These are phyloP conservation scores for Diarsia brunnea DNA, from an alignment of 2,888 invertebrate species.

Conservation along the genomic window DNA sequence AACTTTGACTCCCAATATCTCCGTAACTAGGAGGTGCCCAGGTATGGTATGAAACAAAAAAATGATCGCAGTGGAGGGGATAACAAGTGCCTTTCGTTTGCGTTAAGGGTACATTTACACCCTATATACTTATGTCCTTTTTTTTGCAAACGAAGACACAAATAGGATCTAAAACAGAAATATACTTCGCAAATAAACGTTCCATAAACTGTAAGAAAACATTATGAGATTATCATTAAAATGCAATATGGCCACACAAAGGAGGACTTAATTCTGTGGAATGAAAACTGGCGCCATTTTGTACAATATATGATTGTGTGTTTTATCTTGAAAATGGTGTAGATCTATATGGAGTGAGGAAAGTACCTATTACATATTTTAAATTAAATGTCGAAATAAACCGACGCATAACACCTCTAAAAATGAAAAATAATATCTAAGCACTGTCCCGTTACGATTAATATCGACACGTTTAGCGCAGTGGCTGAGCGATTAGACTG, in stretches of 20 bases:
- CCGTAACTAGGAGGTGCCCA: too few species aligned
- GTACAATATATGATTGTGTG: slow-evolving; percentile 9
- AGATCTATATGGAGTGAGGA: background rate
- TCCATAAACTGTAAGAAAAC: slow-evolving; percentile 19
- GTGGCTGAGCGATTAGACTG: too few species aligned
- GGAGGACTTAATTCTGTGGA: slow-evolving; percentile 17
- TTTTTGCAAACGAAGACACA: background rate
- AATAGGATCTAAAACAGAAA: slow-evolving; percentile 8
- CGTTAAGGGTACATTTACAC: too few species aligned
- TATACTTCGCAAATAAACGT: background rate
- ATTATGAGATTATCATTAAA: slow-evolving; percentile 45
- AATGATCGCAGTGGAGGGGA: too few species aligned
- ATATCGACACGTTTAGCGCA: too few species aligned
- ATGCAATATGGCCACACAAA: slow-evolving; percentile 39
- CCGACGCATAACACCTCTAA: background rate
- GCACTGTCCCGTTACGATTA: too few species aligned
- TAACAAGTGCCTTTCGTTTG: too few species aligned
- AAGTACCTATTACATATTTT: background rate
- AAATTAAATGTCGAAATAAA: background rate
- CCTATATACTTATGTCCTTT: too few species aligned
- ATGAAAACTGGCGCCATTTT: slow-evolving; percentile 19
- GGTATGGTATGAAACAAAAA: too few species aligned
- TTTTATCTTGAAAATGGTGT: background rate
- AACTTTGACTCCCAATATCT: too few species aligned
- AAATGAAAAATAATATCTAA: too few species aligned